phyloP scores from a whole-genome alignment of 1,140 invertebrate genomes.

The Drosophila simulans region DNA sequence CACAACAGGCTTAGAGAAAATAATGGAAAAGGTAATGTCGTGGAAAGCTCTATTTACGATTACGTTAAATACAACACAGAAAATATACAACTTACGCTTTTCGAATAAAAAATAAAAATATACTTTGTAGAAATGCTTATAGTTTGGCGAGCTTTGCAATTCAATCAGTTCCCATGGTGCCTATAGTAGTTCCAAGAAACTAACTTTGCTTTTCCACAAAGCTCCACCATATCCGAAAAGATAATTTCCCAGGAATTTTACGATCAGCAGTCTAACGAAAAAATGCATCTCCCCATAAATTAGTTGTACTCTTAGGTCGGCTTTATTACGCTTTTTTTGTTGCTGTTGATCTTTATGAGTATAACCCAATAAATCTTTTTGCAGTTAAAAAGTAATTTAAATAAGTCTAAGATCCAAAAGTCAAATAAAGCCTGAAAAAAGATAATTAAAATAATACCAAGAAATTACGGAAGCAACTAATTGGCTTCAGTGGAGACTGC shows the following conservation, averaged over 20 bases:
- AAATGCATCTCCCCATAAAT: conserved; percentile 74
- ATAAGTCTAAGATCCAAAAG: conserved; percentile 36
- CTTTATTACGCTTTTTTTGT: conserved; percentile 1
- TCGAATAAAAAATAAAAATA: not conserved
- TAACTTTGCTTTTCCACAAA: conserved; percentile 11
- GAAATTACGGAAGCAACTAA: conserved; percentile 80
- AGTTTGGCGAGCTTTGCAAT: not conserved
- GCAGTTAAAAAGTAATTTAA: conserved; percentile 63
- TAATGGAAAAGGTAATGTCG: conserved; percentile 30
- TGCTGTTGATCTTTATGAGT: conserved; percentile 23
- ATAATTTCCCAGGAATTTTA: conserved; percentile 56
- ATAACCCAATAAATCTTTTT: conserved; percentile 61
- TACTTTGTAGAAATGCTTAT: not conserved
- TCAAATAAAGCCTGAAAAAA: conserved; percentile 30
- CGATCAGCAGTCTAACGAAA: conserved; percentile 53
- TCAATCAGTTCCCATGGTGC: not conserved
- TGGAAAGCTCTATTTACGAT: conserved; percentile 18
- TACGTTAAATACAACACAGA: not conserved
- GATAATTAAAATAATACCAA: conserved; percentile 81
- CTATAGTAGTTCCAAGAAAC: conserved; percentile 17
- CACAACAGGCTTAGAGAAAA: conserved; percentile 31
- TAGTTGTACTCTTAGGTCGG: conserved; percentile 35
- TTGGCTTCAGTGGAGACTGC: conserved; percentile 49
- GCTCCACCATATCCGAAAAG: conserved; percentile 1
- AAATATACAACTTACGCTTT: not conserved